A percentile compares a stretch with the other conserved stretches of the same genome.
Conservation (phyloP, 2,888 invertebrate species). For the Rhagonycha lutea region DNA sequence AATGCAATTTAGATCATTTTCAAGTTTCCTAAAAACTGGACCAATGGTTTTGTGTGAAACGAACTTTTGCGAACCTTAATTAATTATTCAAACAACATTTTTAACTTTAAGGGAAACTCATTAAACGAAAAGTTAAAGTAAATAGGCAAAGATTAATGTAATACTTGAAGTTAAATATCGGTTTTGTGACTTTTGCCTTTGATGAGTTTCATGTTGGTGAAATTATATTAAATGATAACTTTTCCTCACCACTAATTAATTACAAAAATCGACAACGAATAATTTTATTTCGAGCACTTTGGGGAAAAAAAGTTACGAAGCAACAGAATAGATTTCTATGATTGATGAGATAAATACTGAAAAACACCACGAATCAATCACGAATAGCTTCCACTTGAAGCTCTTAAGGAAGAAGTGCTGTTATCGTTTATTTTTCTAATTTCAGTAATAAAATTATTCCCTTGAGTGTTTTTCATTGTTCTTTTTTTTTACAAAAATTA, state of each 20-base stretch:
- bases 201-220: not conserved
- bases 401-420: not conserved
- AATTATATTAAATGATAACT: not conserved
- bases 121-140: not conserved
- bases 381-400: not conserved
- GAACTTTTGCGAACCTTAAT: not conserved
- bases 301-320: not conserved
- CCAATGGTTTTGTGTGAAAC: not conserved
- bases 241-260: not conserved
- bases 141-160: not conserved
- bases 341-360: not conserved
- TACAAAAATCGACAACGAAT: not conserved
- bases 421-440: not conserved
- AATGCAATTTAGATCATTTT: not conserved
- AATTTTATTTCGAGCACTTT: not conserved
- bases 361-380: not conserved
- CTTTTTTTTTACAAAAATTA: not conserved
- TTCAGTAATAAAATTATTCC: not conserved
- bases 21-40: not conserved
- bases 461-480: not conserved
- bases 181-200: not conserved
- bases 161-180: not conserved
- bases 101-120: not conserved
- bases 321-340: not conserved
- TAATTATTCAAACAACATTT: not conserved